Base-by-base conservation (phyloP, 1,140 invertebrate genomes). In the Kradibia gibbosae region DNA sequence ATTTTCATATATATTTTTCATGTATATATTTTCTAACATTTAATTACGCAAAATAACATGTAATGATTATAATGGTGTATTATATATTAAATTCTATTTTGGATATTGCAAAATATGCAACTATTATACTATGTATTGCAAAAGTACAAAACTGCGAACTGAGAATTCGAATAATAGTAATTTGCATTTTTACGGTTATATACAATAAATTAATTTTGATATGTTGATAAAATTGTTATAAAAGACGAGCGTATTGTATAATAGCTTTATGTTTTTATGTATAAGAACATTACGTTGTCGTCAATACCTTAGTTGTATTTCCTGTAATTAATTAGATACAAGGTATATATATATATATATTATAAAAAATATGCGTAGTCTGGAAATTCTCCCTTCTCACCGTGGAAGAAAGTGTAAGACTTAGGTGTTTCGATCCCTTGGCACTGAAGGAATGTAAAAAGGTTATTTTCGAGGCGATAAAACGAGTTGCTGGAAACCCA, bases 381-480 rank as follows among this genome's bases (percentile, higher is more conserved):
- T 7, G 34, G 25, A 65, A 42, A 17, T 45, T 42, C 36, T 34
- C 28, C 39, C 62, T 62, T 15, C 17, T 65, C 17, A 34, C 17
- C 22, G 42, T 50, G 11, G 34, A 7, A 48, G 31, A 72, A 45
- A 72, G n/a, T 70, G n/a, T 50, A 72, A 31, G n/a, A 72, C 70
- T 48, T 10, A 3, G 17, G 70, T 15, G 2, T 36, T n/a, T 67
- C 34, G 62, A 67, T 39, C 70, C 10, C 25, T 72, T 28, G 1
- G 22, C 20, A 36, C 1, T 45, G 22, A 36, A 48, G 50, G 7
- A 42, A 62, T 73, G 71, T 25, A 65, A 65, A 67, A 45, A 62
- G 28, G 73, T 45, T 62, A 81, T 81, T 81, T 81, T 76, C 80
- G 80, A 76, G 73, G 72, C 25, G 73, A 81, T 81, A 81, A 76